A percentile compares a stretch with the other conserved stretches of the same genome.
phyloP scores from a whole-genome alignment of 2,113 vertebrate genomes.

The Tupaia chinensis region DNA sequence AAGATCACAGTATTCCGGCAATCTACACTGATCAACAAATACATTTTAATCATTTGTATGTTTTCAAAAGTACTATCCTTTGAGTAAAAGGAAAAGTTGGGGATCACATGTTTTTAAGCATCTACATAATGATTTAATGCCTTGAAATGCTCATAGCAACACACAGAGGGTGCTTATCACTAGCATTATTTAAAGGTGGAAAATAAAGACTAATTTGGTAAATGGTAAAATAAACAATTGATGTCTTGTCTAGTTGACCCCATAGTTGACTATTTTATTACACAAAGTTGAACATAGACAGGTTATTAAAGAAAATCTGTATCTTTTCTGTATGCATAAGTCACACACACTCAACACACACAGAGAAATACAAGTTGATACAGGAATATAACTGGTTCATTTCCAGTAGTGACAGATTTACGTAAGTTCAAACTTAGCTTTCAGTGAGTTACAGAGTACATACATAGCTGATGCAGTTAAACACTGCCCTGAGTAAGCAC shows the following conservation, averaged over 20 bases:
- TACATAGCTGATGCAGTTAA: neutral
- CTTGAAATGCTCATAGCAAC: neutral
- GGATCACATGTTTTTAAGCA: neutral
- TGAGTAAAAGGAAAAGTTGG: neutral
- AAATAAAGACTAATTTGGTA: neutral
- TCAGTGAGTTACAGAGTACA: neutral
- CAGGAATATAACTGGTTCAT: neutral
- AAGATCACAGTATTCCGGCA: neutral
- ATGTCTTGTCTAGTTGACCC: neutral
- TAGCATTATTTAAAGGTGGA: neutral
- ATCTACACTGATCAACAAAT: neutral
- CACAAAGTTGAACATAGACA: neutral
- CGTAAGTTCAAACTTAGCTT: neutral
- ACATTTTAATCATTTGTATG: neutral
- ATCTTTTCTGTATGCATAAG: neutral
- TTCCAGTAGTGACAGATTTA: neutral
- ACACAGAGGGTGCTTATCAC: accelerated
- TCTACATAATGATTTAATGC: neutral
- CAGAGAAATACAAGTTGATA: neutral
- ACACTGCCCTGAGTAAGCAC: neutral
- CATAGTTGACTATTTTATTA: neutral
- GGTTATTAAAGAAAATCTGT: neutral
- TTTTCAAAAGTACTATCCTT: neutral
- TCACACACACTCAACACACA: neutral
- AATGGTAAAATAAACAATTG: neutral